phyloP scores from a whole-genome alignment of 2,888 invertebrate species.

The Blastobasis lacticolella region DNA sequence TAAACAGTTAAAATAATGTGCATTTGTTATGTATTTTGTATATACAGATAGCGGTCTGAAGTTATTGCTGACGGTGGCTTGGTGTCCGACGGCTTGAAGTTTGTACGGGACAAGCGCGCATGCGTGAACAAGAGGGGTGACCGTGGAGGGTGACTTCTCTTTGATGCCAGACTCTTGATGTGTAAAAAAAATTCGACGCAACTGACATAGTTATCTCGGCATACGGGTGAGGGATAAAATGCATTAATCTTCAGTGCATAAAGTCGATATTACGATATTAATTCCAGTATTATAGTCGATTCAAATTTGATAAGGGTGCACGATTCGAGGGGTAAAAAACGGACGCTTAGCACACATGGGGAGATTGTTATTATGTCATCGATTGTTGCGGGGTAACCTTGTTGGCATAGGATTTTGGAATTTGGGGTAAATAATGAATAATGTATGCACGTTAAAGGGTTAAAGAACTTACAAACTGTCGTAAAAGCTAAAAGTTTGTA shows the following conservation, averaged over 20 bases:
- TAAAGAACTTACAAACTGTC: not conserved
- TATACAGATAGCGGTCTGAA: slow-evolving; percentile 60
- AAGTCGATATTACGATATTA: no score
- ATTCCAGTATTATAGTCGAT: no score
- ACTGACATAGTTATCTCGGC: slow-evolving; percentile 23
- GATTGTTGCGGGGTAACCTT: slow-evolving; percentile 25
- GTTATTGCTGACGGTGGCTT: slow-evolving; percentile 58
- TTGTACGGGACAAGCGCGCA: slow-evolving; percentile 38
- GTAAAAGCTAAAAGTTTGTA: not conserved
- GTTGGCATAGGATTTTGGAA: not conserved
- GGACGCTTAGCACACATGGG: slow-evolving; percentile 21
- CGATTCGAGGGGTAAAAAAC: slow-evolving; percentile 15
- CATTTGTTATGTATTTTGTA: slow-evolving; percentile 56
- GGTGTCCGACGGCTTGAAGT: slow-evolving; percentile 54
- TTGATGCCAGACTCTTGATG: slow-evolving; percentile 57
- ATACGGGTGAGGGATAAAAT: slow-evolving; percentile 21
- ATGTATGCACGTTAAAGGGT: not conserved
- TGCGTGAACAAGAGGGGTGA: slow-evolving; percentile 61
- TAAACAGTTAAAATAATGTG: slow-evolving; percentile 36
- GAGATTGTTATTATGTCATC: slow-evolving; percentile 49
- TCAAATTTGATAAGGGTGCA: no score
- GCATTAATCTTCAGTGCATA: no score
- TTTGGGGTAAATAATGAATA: not conserved
- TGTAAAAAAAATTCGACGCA: slow-evolving; percentile 32
- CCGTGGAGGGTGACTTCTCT: slow-evolving; percentile 42